Evolutionary conservation across 2,888 invertebrate species (phyloP), one percentile per base, ranked within the genome.

Genomic region (Pollenia griseotomentosa): DNA sequence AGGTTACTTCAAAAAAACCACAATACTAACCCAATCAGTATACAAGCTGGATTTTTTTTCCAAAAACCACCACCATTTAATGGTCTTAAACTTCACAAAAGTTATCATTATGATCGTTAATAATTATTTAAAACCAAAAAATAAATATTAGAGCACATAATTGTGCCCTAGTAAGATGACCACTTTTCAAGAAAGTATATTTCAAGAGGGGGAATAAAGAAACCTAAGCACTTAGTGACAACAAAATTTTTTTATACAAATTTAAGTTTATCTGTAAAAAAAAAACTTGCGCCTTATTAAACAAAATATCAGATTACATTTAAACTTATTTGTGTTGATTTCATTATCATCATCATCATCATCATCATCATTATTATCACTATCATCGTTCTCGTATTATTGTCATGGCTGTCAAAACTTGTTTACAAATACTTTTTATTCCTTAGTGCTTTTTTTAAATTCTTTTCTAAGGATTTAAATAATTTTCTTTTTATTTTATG

Each of bases 281-380:
- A 33, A n/a, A n/a, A 2, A n/a, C 23, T 48, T 48, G 44, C 44
- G 46, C 48, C 33, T 71, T 71, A 57, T 11, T 16, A 40, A 53
- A 70, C 6, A 33, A 55, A 42, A 57, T 71, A 71, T 71, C 57
- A 16, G 55, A 71, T 71, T 71, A 57, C 71, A 57, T 44, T 11
- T 7, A 19, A 44, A 55, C 55, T 71, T 40, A 23, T 57, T 12
- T 57, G 23, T 11, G 19, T 11, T 33, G 11, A 9, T 12, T 57
- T 2, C 11, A 33, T 33, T 33, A 33, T 23, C 40, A 33, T 33
- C 33, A 33, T 55, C 16, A 11, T n/a, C 33, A 33, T 33, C 6
- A 33, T 33, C 23, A 23, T 23, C 23, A 2, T 23, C 2, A 23
- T 23, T 2, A 23, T 23, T 1, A 23, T 23, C 4, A 23, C 23